Evolutionary conservation across 1,140 invertebrate species (phyloP).

Genomic region (Drusus annulatus): DNA sequence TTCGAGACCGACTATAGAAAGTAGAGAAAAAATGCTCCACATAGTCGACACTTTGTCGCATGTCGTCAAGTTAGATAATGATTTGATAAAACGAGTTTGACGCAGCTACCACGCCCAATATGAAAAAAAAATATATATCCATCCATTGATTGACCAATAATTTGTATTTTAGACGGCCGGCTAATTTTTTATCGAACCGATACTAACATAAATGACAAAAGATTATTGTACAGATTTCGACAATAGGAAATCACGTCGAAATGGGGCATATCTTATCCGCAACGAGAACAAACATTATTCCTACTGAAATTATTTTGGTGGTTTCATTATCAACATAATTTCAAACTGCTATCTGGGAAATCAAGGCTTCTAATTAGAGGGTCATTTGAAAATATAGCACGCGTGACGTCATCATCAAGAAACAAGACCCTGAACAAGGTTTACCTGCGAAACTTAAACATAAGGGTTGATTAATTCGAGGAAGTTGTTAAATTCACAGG

Average conservation of each 20-base stretch:
- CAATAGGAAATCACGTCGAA: background rate
- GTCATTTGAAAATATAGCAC: too few species aligned
- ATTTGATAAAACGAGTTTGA: background rate
- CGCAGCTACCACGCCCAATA: background rate
- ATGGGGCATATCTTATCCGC: background rate
- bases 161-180: background rate
- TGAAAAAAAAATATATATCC: background rate
- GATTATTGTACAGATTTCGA: background rate
- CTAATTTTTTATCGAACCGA: background rate
- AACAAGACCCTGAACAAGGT: too few species aligned
- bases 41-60: background rate
- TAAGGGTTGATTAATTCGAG: too few species aligned
- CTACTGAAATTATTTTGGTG: background rate
- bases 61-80: conserved; percentile 26
- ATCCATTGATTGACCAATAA: background rate
- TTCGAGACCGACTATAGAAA: conserved; percentile 9
- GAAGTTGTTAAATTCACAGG: too few species aligned
- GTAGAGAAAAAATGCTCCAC: conserved; percentile 20
- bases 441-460: too few species aligned
- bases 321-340: background rate
- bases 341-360: too few species aligned
- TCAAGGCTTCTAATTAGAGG: too few species aligned
- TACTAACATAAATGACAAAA: background rate
- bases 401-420: too few species aligned
- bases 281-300: background rate